Percentiles rank a stretch among this genome's conserved stretches.
Conservation (phyloP, 2,113 vertebrate genomes). For the Tragulus kanchil region DNA sequence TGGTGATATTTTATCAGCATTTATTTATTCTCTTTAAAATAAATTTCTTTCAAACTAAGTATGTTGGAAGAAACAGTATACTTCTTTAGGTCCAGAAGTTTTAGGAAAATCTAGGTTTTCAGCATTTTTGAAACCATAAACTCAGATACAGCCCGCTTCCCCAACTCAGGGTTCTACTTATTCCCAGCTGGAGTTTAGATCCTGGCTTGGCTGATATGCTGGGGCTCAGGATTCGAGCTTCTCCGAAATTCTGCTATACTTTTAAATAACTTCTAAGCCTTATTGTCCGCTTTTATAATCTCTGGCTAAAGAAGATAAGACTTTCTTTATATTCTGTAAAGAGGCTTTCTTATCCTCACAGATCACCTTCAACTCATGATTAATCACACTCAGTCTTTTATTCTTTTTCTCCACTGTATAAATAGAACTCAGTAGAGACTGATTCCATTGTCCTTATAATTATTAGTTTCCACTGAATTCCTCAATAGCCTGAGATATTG, state of each 20-base stretch:
- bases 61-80: neutral
- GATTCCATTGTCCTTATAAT: neutral
- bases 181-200: neutral
- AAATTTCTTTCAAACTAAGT: neutral
- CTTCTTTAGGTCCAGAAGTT: neutral
- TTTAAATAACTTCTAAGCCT: slow-evolving; percentile 4
- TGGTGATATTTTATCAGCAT: neutral
- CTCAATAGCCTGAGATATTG: neutral
- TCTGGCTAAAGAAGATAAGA: neutral
- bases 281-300: neutral
- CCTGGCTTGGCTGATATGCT: neutral
- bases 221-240: neutral
- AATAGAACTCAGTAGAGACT: neutral
- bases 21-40: slow-evolving; percentile 31
- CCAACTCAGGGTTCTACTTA: neutral
- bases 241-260: neutral
- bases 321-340: neutral
- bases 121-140: neutral
- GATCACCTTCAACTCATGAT: neutral
- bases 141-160: neutral
- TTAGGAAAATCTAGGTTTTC: neutral
- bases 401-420: neutral
- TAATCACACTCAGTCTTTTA: neutral
- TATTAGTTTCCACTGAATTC: neutral
- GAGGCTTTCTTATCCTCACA: neutral